Evolutionary conservation across 1,140 invertebrate genomes (phyloP).

Genomic region (Heliconius eleuchia): DNA sequence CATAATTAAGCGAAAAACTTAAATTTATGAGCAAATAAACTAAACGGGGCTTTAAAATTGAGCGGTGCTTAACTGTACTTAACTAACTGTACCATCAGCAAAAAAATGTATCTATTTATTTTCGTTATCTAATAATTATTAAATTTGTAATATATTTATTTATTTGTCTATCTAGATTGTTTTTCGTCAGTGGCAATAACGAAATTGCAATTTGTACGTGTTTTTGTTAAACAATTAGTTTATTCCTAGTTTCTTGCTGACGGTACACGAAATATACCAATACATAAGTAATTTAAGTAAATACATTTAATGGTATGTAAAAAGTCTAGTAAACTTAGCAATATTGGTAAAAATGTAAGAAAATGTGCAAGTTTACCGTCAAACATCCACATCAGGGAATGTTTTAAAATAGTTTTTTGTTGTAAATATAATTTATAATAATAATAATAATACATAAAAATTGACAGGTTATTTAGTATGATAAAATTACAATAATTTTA

Average conservation of each 20-base stretch:
- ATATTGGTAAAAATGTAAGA: background rate
- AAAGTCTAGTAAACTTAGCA: background rate
- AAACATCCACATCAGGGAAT: background rate
- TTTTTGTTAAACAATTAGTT: background rate
- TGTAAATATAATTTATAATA: slow-evolving; percentile 4
- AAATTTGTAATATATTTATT: slow-evolving; percentile 4
- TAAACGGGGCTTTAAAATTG: slow-evolving; percentile 21
- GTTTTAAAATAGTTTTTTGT: background rate
- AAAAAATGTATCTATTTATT: background rate
- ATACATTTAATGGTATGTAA: slow-evolving; percentile 9
- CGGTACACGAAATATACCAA: background rate
- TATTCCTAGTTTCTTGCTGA: background rate
- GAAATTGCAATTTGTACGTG: background rate
- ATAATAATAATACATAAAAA: background rate
- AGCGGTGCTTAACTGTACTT: slow-evolving; percentile 16
- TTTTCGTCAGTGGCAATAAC: background rate
- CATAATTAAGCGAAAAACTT: slow-evolving; percentile 20
- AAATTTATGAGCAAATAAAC: slow-evolving; percentile 25
- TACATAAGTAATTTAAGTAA: background rate
- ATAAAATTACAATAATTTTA: background rate
- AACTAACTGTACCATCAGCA: slow-evolving; percentile 21
- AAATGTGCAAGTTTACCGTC: background rate
- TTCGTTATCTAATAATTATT: background rate
- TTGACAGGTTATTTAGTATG: background rate
- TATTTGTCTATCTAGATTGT: background rate